Conservation (phyloP, 2,113 vertebrate genomes). For the Cyanoderma ruficeps region DNA sequence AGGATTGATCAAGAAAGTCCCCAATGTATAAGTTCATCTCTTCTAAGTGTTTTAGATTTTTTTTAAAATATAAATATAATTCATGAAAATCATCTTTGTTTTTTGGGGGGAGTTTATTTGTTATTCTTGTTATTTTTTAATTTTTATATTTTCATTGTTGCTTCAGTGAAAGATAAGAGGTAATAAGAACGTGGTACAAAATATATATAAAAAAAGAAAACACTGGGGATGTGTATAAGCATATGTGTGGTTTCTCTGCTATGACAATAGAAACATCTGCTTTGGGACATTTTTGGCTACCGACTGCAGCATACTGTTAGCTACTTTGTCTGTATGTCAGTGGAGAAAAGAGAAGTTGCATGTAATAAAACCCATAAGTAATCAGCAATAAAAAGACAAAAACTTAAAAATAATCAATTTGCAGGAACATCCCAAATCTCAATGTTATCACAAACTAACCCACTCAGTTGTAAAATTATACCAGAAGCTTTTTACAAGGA, state of each 20-base stretch:
- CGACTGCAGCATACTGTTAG: background rate
- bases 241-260: background rate
- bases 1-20: background rate
- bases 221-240: background rate
- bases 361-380: conserved; percentile 13
- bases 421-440: conserved; percentile 9
- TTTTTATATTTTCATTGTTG: background rate
- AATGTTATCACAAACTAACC: background rate
- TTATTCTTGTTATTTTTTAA: background rate
- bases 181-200: background rate
- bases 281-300: conserved; percentile 28
- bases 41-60: background rate
- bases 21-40: background rate
- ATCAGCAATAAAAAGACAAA: conserved; percentile 39
- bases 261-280: conserved; percentile 28
- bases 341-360: background rate
- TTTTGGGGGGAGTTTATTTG: background rate
- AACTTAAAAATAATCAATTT: background rate
- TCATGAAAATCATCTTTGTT: background rate
- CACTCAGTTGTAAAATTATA: conserved; percentile 24
- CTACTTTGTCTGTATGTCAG: conserved; percentile 13
- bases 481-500: background rate
- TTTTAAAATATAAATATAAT: background rate
- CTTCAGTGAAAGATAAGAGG: background rate
- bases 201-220: background rate